A percentile compares a stretch with the other conserved stretches of the same genome.
phyloP scores from a whole-genome alignment of 1,140 invertebrate species.

The Lordiphosa clarofinis region DNA sequence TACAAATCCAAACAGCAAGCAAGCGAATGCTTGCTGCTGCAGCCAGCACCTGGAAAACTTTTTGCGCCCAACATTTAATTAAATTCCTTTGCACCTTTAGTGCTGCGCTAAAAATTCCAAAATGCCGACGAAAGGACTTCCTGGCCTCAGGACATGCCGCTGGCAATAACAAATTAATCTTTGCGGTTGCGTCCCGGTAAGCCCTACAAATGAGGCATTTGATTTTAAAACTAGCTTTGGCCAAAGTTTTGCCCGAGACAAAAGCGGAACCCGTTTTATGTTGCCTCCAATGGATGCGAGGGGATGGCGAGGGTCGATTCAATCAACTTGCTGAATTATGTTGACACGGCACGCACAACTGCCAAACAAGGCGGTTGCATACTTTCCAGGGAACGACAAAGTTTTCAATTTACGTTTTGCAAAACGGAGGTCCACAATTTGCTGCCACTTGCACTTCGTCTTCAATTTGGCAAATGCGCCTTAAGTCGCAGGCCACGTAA shows the following conservation, averaged over 20 bases:
- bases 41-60: neutral
- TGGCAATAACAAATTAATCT: slow-evolving; percentile 74
- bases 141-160: slow-evolving; percentile 23
- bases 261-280: slow-evolving; percentile 50
- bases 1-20: slow-evolving; percentile 32
- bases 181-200: slow-evolving; percentile 49
- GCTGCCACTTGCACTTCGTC: slow-evolving; percentile 60
- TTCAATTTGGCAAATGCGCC: slow-evolving; percentile 69
- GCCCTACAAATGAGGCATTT: slow-evolving; percentile 66
- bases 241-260: slow-evolving; percentile 56
- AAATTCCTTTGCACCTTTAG: slow-evolving; percentile 77
- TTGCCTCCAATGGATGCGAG: neutral
- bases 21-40: neutral
- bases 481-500: slow-evolving; percentile 61
- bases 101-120: slow-evolving; percentile 74
- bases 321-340: slow-evolving; percentile 68
- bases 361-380: slow-evolving; percentile 19
- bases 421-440: slow-evolving; percentile 47
- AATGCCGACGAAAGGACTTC: slow-evolving; percentile 28
- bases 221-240: slow-evolving; percentile 65
- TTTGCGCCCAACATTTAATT: slow-evolving; percentile 61
- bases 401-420: slow-evolving; percentile 68
- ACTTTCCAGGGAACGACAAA: slow-evolving; percentile 43
- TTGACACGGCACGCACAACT: slow-evolving; percentile 65
- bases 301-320: slow-evolving; percentile 24